phyloP scores from a whole-genome alignment of 1,140 invertebrate species.

The Phortica variegata region DNA sequence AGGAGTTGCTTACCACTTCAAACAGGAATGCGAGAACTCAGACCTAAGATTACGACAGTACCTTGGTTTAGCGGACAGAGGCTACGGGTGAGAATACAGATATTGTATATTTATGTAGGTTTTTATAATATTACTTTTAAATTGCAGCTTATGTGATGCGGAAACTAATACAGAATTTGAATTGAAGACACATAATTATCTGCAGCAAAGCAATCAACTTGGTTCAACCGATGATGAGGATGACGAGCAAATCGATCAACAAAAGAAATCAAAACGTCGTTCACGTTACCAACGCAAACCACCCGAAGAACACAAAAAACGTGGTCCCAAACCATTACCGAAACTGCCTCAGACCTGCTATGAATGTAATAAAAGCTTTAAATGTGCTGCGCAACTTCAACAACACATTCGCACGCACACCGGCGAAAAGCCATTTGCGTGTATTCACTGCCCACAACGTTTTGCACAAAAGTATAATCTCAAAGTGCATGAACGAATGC shows the following conservation, averaged over 20 bases:
- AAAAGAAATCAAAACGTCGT: slow-evolving; percentile 36
- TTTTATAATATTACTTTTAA: too few relatives aligned
- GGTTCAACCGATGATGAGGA: slow-evolving; percentile 36
- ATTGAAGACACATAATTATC: slow-evolving; percentile 7
- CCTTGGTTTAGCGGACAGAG: slow-evolving; percentile 58
- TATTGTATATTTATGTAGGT: too few relatives aligned
- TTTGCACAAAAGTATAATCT: slow-evolving; percentile 85
- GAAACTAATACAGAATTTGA: slow-evolving; percentile 49
- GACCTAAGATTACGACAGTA: slow-evolving; percentile 65
- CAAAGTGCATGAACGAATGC: slow-evolving; percentile 79
- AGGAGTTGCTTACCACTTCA: slow-evolving; percentile 68
- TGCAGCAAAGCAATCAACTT: slow-evolving; percentile 10
- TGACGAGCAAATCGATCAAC: slow-evolving; percentile 16
- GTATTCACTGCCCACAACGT: slow-evolving; percentile 72
- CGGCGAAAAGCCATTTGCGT: slow-evolving; percentile 67
- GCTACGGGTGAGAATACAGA: slow-evolving; percentile 20
- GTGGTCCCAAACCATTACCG: slow-evolving; percentile 62
- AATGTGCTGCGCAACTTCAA: slow-evolving; percentile 63
- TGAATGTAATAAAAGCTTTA: slow-evolving; percentile 62
- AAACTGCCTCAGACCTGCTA: slow-evolving; percentile 62
- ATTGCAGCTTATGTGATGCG: slow-evolving; percentile 33
- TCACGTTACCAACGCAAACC: slow-evolving; percentile 61
- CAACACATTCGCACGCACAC: slow-evolving; percentile 65
- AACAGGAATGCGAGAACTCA: slow-evolving; percentile 66
- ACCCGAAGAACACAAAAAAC: slow-evolving; percentile 61